A percentile compares a stretch with the other conserved stretches of the same genome.
Evolutionary conservation across 2,888 invertebrate genomes (phyloP).

Genomic region (Mesopsocus fuscifrons): DNA sequence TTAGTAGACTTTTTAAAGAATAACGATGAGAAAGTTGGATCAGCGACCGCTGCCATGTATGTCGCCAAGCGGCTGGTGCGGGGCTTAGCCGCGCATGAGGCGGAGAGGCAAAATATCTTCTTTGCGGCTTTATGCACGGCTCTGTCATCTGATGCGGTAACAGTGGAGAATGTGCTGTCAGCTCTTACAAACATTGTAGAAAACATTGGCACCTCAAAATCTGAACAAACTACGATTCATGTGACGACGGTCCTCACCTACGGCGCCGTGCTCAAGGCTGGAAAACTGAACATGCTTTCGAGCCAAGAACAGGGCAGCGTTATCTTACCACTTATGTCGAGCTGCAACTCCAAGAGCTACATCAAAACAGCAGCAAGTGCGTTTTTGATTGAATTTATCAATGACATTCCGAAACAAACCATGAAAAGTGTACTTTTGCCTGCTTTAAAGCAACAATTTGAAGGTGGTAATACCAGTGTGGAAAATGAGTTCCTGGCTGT

Average conservation of each 20-base stretch:
- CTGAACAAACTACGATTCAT: neutral
- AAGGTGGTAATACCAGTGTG: neutral
- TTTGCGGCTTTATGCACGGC: neutral
- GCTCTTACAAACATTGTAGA: neutral
- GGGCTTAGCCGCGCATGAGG: neutral
- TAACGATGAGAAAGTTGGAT: neutral
- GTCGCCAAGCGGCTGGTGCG: conserved; percentile 1
- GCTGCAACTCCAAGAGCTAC: too few relatives aligned
- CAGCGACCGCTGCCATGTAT: neutral
- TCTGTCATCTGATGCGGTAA: neutral
- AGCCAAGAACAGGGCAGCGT: neutral
- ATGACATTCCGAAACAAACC: neutral
- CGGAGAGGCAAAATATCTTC: neutral
- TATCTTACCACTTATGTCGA: too few relatives aligned
- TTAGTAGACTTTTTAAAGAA: neutral
- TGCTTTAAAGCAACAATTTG: neutral
- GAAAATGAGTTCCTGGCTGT: neutral
- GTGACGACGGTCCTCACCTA: neutral
- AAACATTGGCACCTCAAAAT: neutral
- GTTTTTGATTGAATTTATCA: conserved; percentile 1
- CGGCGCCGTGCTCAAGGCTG: neutral
- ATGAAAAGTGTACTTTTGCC: neutral
- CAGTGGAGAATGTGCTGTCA: neutral
- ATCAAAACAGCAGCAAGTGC: neutral
- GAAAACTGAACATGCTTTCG: neutral